Conservation (phyloP, 2,888 invertebrate genomes). For the Andrena chrysosceles region DNA sequence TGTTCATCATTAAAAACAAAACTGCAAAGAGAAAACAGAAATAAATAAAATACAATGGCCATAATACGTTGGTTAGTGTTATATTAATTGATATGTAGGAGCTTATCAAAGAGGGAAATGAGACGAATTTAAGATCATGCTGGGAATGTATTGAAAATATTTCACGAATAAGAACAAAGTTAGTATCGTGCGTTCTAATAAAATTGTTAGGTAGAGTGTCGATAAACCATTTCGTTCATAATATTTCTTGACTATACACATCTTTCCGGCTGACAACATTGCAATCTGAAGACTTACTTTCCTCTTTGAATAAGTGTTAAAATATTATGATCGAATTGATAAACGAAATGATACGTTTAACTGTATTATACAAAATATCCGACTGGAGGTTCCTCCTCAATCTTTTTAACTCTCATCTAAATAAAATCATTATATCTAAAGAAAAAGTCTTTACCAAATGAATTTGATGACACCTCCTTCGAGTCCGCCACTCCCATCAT, state of each 20-base stretch:
- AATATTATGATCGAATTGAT: not conserved
- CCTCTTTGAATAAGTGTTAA: not conserved
- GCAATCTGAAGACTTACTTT: not conserved
- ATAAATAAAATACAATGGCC: not conserved
- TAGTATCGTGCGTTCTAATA: not conserved
- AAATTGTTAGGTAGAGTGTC: not conserved
- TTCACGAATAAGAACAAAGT: not conserved
- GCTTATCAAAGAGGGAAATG: not conserved
- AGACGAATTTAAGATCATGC: not conserved
- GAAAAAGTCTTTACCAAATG: constrained; percentile 22
- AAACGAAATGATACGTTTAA: not conserved
- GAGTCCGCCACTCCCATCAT: constrained; percentile 13
- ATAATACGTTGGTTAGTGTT: not conserved
- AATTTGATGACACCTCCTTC: constrained; percentile 9
- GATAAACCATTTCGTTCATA: not conserved
- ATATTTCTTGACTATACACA: constrained; percentile 27
- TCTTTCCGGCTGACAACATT: not conserved
- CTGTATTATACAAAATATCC: not conserved
- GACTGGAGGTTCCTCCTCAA: not conserved
- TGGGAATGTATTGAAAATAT: not conserved
- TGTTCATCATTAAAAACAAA: not conserved
- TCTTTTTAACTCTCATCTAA: not conserved
- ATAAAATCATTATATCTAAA: not conserved
- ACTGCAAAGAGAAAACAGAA: constrained; percentile 8
- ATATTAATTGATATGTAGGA: not conserved